Evolutionary conservation across 2,797 vertebrate species (phyloP).

Genomic region (Urophycis tenuis): DNA sequence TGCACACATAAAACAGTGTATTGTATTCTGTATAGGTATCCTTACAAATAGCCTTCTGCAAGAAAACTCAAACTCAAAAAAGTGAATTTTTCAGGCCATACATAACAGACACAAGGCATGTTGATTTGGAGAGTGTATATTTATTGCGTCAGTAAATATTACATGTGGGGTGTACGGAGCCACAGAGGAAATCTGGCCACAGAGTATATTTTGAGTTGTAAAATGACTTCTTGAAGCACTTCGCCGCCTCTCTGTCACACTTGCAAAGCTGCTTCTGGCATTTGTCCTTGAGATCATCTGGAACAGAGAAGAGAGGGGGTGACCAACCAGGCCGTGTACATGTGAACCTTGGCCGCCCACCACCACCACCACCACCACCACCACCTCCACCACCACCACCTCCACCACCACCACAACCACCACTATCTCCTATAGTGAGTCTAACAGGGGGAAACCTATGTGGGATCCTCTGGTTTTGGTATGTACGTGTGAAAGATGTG

Average conservation of each 20-base stretch:
- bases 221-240: slow-evolving; percentile 75
- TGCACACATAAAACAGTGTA: too few relatives aligned
- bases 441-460: background rate
- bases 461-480: background rate
- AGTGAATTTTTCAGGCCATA: too few relatives aligned
- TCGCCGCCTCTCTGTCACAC: slow-evolving; percentile 81
- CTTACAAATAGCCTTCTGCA: too few relatives aligned
- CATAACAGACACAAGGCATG: too few relatives aligned
- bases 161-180: slow-evolving; percentile 69
- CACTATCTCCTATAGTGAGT: background rate
- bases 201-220: slow-evolving; percentile 73
- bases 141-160: slow-evolving; percentile 60
- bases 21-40: too few relatives aligned
- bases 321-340: background rate
- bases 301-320: slow-evolving; percentile 41
- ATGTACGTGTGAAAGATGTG: background rate
- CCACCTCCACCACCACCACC: background rate
- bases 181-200: slow-evolving; percentile 79
- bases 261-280: slow-evolving; percentile 83
- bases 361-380: slow-evolving; percentile 9
- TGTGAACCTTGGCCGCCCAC: slow-evolving; percentile 1
- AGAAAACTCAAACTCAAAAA: too few relatives aligned
- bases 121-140: background rate
- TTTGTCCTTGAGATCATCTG: slow-evolving; percentile 75
- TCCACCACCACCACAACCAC: background rate